These are phyloP conservation scores for Saturnia pavonia DNA, from an alignment of 2,888 invertebrate genomes.

Conservation along the genomic window DNA sequence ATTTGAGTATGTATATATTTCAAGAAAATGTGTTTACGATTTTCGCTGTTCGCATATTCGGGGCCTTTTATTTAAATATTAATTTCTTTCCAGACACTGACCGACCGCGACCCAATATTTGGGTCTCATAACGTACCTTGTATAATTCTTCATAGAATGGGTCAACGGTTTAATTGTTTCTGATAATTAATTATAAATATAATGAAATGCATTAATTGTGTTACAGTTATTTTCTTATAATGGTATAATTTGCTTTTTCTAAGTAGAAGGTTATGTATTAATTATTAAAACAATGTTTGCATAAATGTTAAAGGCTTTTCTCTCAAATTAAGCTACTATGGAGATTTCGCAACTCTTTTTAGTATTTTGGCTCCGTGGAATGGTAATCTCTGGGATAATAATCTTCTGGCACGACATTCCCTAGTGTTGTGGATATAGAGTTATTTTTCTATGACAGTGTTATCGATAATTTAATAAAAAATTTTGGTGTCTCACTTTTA, in stretches of 20 bases:
- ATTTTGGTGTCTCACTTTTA: background rate
- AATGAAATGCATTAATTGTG: background rate
- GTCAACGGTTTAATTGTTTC: background rate
- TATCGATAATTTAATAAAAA: slow-evolving; percentile 17
- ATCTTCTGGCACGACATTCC: slow-evolving; percentile 45
- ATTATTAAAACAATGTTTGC: slow-evolving; percentile 11
- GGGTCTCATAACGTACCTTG: background rate
- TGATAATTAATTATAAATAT: background rate
- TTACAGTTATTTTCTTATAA: background rate
- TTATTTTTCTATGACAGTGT: slow-evolving; percentile 6
- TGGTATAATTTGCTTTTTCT: background rate
- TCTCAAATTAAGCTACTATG: slow-evolving; percentile 16
- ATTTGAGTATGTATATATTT: too few species aligned
- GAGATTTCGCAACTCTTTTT: slow-evolving; percentile 46
- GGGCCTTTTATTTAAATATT: too few species aligned
- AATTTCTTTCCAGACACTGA: too few species aligned
- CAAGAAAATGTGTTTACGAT: too few species aligned
- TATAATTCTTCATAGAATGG: background rate
- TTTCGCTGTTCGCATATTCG: too few species aligned
- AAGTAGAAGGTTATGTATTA: background rate
- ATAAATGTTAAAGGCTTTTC: slow-evolving; percentile 5
- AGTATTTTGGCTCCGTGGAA: slow-evolving; percentile 48
- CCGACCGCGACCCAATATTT: background rate
- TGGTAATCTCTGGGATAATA: slow-evolving; percentile 51
- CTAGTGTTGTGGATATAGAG: slow-evolving; percentile 27